Conservation (phyloP, 2,113 vertebrate genomes). For the Seriola dumerili region DNA sequence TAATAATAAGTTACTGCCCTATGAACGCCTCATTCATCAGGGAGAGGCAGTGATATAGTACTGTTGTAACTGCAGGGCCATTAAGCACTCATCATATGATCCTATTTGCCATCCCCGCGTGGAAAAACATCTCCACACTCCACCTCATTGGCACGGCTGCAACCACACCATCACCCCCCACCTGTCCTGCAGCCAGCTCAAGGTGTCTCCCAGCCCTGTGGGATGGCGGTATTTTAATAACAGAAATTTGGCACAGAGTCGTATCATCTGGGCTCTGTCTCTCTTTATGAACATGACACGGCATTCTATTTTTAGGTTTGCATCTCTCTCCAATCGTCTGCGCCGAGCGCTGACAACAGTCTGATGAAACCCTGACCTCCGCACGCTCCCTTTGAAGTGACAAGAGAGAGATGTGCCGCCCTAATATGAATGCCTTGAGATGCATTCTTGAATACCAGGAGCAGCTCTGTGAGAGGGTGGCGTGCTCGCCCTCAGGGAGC, state of each 20-base stretch:
- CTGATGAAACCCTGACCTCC: conserved; percentile 71
- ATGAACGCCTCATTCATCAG: conserved; percentile 75
- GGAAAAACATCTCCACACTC: conserved; percentile 66
- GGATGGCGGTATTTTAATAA: conserved; percentile 74
- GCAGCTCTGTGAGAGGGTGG: conserved; percentile 35
- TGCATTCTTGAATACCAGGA: conserved; percentile 61
- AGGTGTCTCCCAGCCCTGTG: conserved; percentile 43
- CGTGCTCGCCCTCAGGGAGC: conserved; percentile 43
- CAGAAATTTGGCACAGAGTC: conserved; percentile 67
- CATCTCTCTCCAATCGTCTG: conserved; percentile 67
- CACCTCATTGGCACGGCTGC: not conserved
- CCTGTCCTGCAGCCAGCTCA: conserved; percentile 6
- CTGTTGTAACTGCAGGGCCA: conserved; percentile 74
- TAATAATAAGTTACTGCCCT: conserved; percentile 77
- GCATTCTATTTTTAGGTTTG: conserved; percentile 77
- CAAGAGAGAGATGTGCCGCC: conserved; percentile 72
- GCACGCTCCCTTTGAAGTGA: conserved; percentile 77
- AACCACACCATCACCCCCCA: not conserved
- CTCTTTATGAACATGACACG: conserved; percentile 59
- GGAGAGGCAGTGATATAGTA: conserved; percentile 65
- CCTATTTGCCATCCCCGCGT: conserved; percentile 43
- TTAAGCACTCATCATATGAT: conserved; percentile 72
- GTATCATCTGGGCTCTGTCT: conserved; percentile 67
- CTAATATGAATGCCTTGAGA: conserved; percentile 72
- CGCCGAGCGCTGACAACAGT: conserved; percentile 56